Evolutionary conservation across 2,888 invertebrate species (phyloP), one percentile per base, ranked within the genome.

Genomic region (Mesodorylaimus sp.): DNA sequence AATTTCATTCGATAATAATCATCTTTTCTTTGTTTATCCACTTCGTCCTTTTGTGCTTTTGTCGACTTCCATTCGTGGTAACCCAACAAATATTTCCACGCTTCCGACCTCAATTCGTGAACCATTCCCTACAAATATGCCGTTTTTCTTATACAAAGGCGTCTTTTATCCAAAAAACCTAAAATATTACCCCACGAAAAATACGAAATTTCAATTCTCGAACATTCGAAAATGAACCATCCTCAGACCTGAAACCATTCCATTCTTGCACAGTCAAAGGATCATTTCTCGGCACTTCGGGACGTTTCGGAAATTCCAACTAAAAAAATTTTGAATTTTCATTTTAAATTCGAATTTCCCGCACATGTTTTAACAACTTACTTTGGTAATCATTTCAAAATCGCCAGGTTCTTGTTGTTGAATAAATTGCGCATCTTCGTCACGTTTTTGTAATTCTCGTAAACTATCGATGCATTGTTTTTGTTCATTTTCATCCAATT

Each of bases 1-100:
- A 83, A 74, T 67, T 95, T 97, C 89, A 97, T 91, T 44, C 77
- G 77, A 67, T 80, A 86, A 69, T 95, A 95, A 65, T 88, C 86
- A 54, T 82, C 79, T 24, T 71, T 71, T 68, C 80, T 82, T 56
- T 76, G 73, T 61, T 79, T 79, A 32, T 79, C 76, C 32, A 81
- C 68, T 53, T 75, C 75, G 55, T 76, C 75, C 50, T 87, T 74
- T 59, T 85, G 79, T 13, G 74, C 66, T 47, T 76, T 74, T 0
- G 83, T 82, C 58, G 81, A 80, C 53, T 79, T 73, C 87, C 88
- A 91, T 0, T 80, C 79, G 62, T 81, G 80, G 65, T 84, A 89
- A 58, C 83, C 82, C 0, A 97, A 73, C 2, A 97, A 74, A 68
- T 82, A 93, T 66, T 91, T 93, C 95, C 95, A 97, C 0, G 88